phyloP scores from a whole-genome alignment of 2,888 invertebrate genomes.

The Lycaena phlaeas region DNA sequence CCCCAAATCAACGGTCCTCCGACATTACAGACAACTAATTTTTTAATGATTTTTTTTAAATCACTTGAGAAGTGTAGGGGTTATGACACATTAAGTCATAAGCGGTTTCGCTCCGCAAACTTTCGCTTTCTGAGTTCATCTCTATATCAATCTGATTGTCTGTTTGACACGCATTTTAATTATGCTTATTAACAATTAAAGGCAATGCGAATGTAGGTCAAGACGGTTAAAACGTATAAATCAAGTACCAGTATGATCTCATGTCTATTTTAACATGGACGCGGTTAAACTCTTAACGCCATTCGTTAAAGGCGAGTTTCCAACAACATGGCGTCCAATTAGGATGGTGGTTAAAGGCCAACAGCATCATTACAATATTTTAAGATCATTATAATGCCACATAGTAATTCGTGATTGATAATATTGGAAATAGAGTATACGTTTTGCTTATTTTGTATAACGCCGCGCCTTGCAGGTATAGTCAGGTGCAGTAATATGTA shows the following conservation, averaged over 20 bases:
- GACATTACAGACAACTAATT: too few species aligned
- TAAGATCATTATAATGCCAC: constrained; percentile 55
- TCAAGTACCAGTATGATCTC: constrained; percentile 64
- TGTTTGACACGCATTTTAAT: constrained; percentile 66
- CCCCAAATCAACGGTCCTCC: too few species aligned
- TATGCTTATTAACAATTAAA: constrained; percentile 72
- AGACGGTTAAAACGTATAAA: constrained; percentile 68
- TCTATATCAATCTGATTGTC: constrained; percentile 19
- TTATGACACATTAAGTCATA: too few species aligned
- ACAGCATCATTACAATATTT: constrained; percentile 58
- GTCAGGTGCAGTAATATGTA: too few species aligned
- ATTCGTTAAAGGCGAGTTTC: constrained; percentile 27
- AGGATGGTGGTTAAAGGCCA: constrained; percentile 39
- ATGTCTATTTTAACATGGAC: constrained; percentile 28
- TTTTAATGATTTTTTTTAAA: too few species aligned
- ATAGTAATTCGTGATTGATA: constrained; percentile 48
- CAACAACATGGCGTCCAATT: constrained; percentile 21
- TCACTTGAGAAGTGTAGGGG: too few species aligned
- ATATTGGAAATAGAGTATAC: constrained; percentile 17
- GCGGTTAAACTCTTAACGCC: constrained; percentile 27
- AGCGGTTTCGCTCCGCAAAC: background rate
- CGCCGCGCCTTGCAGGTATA: too few species aligned
- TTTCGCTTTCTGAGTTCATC: constrained; percentile 1
- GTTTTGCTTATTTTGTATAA: too few species aligned
- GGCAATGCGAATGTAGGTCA: constrained; percentile 66